Evolutionary conservation across 1,140 invertebrate species (phyloP).

Genomic region (Platyura marginata): DNA sequence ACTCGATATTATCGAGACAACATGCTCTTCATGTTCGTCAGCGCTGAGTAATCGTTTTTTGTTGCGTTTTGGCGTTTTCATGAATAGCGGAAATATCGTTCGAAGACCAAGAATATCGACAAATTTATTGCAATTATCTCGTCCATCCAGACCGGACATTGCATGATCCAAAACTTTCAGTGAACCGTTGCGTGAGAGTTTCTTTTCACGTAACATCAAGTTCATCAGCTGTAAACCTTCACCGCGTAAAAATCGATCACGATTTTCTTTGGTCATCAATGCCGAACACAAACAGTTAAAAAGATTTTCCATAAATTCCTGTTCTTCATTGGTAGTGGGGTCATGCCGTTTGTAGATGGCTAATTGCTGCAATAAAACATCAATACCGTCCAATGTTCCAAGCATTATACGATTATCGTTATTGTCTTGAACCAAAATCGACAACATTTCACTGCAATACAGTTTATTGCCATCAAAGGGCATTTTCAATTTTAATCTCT

Average conservation of each 20-base stretch:
- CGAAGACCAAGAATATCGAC: slow-evolving; percentile 93
- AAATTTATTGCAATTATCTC: slow-evolving; percentile 95
- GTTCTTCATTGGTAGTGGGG: slow-evolving; percentile 75
- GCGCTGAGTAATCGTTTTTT: slow-evolving; percentile 67
- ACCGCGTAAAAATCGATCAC: slow-evolving; percentile 80
- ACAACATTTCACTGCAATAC: slow-evolving; percentile 89
- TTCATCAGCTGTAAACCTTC: slow-evolving; percentile 90
- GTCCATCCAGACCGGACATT: slow-evolving; percentile 79
- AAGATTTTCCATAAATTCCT: slow-evolving; percentile 98
- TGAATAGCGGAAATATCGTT: slow-evolving; percentile 94
- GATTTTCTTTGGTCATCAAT: slow-evolving; percentile 71
- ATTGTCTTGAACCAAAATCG: slow-evolving; percentile 84
- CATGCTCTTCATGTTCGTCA: slow-evolving; percentile 92
- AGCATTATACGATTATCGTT: slow-evolving; percentile 65
- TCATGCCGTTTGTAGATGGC: slow-evolving; percentile 93
- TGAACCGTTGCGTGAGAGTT: slow-evolving; percentile 88
- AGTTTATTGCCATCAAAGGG: slow-evolving; percentile 94
- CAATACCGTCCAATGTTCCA: slow-evolving; percentile 89
- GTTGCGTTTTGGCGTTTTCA: slow-evolving; percentile 90
- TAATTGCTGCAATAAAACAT: slow-evolving; percentile 86
- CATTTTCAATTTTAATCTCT: slow-evolving; percentile 61
- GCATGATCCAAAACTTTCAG: slow-evolving; percentile 94
- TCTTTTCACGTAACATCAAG: slow-evolving; percentile 94
- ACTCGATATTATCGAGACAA: slow-evolving; percentile 83
- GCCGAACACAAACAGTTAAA: slow-evolving; percentile 92